Conservation (phyloP, 2,113 vertebrate species). For the Garra rufa region DNA sequence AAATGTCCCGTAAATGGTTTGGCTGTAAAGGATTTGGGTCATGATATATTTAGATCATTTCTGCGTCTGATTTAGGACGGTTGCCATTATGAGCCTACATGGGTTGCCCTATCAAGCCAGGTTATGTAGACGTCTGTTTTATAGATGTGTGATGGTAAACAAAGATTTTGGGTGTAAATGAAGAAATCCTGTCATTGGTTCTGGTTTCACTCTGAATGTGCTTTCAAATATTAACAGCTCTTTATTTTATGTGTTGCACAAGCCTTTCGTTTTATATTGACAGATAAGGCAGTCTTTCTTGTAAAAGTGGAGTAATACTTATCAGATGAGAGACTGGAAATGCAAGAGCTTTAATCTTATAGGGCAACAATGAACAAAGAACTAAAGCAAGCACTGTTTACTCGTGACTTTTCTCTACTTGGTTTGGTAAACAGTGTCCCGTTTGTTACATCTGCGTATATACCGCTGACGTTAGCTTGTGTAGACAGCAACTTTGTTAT, state of each 20-base stretch:
- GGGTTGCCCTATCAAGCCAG: not conserved
- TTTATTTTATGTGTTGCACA: not conserved
- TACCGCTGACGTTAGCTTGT: not conserved
- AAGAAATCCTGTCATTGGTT: not conserved
- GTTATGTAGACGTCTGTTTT: not conserved
- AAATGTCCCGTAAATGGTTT: conserved; percentile 19
- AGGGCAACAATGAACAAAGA: conserved; percentile 40
- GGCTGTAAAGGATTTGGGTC: conserved; percentile 32
- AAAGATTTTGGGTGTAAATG: not conserved
- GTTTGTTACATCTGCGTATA: conserved; percentile 3
- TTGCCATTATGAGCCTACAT: not conserved
- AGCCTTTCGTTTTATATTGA: not conserved
- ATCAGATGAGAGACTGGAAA: not conserved
- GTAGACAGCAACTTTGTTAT: not conserved
- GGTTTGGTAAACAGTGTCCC: conserved; percentile 6
- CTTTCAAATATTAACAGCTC: not conserved
- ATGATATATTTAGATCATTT: conserved; percentile 32
- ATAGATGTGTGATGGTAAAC: not conserved
- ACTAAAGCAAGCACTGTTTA: not conserved
- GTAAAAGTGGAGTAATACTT: not conserved
- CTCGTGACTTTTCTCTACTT: conserved; percentile 16
- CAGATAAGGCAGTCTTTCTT: not conserved
- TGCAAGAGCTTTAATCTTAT: conserved; percentile 10
- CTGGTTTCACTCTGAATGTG: not conserved
- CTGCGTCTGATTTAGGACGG: not conserved